These are phyloP conservation scores for Spodoptera frugiperda DNA, from an alignment of 1,140 invertebrate species.

Conservation along the genomic window DNA sequence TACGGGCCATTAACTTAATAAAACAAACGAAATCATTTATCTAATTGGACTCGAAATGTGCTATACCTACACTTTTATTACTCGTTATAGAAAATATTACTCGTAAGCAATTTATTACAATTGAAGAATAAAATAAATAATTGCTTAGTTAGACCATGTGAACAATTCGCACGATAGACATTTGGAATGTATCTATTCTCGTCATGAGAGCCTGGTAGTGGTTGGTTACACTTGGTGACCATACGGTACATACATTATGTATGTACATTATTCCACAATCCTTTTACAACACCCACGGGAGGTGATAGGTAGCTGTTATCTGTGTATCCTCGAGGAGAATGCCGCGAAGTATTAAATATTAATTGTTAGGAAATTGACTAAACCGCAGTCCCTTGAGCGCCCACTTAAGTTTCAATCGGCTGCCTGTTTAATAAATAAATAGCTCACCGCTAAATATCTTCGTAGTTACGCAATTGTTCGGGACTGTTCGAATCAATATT, in stretches of 20 bases:
- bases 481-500: conserved; percentile 23
- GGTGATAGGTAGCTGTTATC: not conserved
- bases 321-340: not conserved
- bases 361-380: conserved; percentile 39
- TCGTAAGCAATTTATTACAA: not conserved
- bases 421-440: conserved; percentile 39
- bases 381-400: conserved; percentile 33
- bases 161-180: not conserved
- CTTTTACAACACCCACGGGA: conserved; percentile 5
- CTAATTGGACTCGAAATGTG: not conserved
- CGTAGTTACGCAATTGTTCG: conserved; percentile 21
- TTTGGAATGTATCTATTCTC: not conserved
- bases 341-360: conserved; percentile 40
- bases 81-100: not conserved
- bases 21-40: conserved; percentile 3
- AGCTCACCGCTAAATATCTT: conserved; percentile 32
- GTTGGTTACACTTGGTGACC: no score
- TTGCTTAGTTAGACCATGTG: not conserved
- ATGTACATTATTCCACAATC: not conserved
- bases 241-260: no score
- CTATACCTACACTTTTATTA: not conserved
- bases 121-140: not conserved
- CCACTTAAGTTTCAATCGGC: conserved; percentile 41
- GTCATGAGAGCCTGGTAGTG: conserved; percentile 9
- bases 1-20: conserved; percentile 17